Percentiles rank a stretch among this genome's conserved stretches.
Evolutionary conservation across 2,113 vertebrate species (phyloP).

Genomic region (Lepidothrix coronata): DNA sequence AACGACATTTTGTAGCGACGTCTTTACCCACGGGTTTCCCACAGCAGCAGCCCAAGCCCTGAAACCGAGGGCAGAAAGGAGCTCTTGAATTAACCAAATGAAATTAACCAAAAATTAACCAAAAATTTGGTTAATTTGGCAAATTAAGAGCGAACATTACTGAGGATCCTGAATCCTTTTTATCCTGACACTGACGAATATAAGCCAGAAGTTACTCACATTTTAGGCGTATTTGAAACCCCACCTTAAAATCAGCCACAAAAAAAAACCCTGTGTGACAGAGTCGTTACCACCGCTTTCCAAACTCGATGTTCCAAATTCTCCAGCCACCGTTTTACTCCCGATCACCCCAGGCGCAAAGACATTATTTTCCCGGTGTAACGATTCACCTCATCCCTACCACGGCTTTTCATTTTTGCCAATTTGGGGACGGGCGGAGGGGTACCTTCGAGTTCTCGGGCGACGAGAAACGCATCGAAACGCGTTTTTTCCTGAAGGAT

Average conservation of each 20-base stretch:
- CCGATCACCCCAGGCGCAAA: accelerated
- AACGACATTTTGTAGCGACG: accelerated
- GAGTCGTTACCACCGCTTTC: not conserved
- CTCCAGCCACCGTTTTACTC: not conserved
- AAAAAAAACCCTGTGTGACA: accelerated
- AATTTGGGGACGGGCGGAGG: not conserved
- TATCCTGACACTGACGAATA: accelerated
- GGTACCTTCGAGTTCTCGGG: not conserved
- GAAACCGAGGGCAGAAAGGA: not conserved
- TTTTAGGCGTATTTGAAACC: not conserved
- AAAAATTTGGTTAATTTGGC: not conserved
- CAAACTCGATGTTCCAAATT: not conserved
- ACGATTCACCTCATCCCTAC: not conserved
- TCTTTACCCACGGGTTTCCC: not conserved
- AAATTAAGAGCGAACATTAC: accelerated
- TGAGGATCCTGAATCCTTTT: not conserved
- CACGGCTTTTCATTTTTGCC: not conserved
- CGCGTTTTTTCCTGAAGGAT: accelerated
- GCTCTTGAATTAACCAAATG: no score
- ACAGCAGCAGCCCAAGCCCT: not conserved
- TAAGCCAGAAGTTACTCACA: not conserved
- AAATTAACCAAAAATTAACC: no score
- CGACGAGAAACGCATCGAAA: not conserved
- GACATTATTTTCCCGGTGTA: accelerated
- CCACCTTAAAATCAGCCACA: not conserved